Evolutionary conservation across 2,113 vertebrate species (phyloP).

Genomic region (Sturnira hondurensis): DNA sequence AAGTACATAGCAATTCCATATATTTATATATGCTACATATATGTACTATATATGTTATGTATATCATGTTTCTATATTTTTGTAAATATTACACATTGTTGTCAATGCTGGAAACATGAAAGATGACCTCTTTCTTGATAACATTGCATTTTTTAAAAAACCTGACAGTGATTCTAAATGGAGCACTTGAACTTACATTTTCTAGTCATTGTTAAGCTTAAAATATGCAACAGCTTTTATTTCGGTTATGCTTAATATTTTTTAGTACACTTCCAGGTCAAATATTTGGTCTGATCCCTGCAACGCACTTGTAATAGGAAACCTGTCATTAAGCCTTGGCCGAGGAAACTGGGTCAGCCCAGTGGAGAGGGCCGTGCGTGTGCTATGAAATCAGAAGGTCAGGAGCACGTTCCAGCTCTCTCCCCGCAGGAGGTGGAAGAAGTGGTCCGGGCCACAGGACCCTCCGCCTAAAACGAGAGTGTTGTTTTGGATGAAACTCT

Average conservation of each 20-base stretch:
- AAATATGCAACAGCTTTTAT: neutral
- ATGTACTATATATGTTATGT: too few species aligned
- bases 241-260: neutral
- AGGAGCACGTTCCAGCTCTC: neutral
- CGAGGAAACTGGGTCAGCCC: neutral
- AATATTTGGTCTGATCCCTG: slow-evolving; percentile 16
- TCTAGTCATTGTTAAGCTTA: neutral
- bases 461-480: neutral
- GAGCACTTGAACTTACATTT: neutral
- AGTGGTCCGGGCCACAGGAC: neutral
- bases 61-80: neutral
- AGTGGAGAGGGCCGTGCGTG: neutral
- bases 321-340: slow-evolving; percentile 13
- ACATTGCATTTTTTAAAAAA: neutral
- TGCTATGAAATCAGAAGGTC: neutral
- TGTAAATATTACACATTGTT: neutral
- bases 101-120: neutral
- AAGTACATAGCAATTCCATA: neutral
- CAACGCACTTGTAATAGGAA: neutral
- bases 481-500: neutral
- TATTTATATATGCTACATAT: neutral
- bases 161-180: neutral
- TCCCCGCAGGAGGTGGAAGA: neutral
- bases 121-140: neutral
- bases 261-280: slow-evolving; percentile 17